Evolutionary conservation across 2,888 invertebrate genomes (phyloP).

Genomic region (Aquatica leii): DNA sequence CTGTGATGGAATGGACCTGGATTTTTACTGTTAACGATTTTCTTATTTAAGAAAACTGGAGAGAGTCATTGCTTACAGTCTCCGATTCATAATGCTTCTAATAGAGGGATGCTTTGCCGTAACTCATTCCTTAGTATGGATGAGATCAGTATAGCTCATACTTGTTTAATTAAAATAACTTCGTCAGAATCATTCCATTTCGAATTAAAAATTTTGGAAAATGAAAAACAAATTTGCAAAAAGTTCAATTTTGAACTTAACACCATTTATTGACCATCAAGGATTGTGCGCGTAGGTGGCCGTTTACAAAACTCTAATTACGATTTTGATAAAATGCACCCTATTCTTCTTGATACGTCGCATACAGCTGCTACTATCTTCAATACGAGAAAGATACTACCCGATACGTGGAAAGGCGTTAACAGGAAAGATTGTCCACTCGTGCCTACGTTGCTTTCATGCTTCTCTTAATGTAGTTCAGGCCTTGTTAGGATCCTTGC

Average conservation of each 20-base stretch:
- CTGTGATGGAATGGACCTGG: too few relatives aligned
- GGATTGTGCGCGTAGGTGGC: background rate
- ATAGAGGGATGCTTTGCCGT: background rate
- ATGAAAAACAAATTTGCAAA: background rate
- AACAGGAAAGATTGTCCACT: too few relatives aligned
- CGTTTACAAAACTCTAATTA: background rate
- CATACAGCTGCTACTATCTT: too few relatives aligned
- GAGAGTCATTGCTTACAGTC: conserved; percentile 10
- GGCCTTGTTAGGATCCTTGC: too few relatives aligned
- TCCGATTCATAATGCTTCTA: conserved; percentile 8
- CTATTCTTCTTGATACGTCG: conserved; percentile 19
- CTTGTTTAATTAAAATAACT: background rate
- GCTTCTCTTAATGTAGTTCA: too few relatives aligned
- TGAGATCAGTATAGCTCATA: background rate
- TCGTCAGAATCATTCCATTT: background rate
- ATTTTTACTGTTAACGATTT: background rate
- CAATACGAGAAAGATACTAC: too few relatives aligned
- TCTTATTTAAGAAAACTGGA: conserved; percentile 6
- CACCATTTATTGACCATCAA: background rate
- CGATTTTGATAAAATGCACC: conserved; percentile 28
- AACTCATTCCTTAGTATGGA: background rate
- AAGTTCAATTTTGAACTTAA: background rate
- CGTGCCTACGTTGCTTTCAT: too few relatives aligned
- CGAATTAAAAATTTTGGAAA: background rate
- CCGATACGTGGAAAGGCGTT: too few relatives aligned